phyloP scores from a whole-genome alignment of 2,888 invertebrate genomes.

The Timema podura region DNA sequence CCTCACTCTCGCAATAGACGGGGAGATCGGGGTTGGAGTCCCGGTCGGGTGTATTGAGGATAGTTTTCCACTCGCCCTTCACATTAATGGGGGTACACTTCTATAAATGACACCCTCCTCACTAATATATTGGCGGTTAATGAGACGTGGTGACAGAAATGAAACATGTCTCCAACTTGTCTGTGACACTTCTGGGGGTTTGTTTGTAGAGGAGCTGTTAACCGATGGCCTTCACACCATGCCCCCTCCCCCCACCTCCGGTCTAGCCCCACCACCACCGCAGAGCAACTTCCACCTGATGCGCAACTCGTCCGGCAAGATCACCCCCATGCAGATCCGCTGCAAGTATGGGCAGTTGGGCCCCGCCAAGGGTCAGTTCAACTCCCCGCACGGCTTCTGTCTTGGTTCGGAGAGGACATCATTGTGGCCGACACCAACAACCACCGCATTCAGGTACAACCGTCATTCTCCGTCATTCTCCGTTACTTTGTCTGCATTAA shows the following conservation, averaged over 20 bases:
- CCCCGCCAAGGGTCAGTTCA: constrained; percentile 89
- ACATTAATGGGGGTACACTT: no score
- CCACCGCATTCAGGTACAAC: constrained; percentile 80
- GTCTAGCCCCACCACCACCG: neutral
- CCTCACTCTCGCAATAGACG: no score
- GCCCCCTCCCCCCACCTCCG: constrained; percentile 27
- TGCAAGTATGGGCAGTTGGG: constrained; percentile 94
- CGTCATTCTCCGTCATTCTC: neutral
- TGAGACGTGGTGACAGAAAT: no score
- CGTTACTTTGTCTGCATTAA: no score
- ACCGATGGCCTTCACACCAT: constrained; percentile 44
- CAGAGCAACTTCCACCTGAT: constrained; percentile 27
- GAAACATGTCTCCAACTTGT: no score
- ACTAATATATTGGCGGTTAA: no score
- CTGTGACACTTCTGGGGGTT: neutral
- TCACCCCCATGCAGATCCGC: constrained; percentile 81
- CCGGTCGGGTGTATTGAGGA: no score
- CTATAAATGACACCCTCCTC: no score
- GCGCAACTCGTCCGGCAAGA: constrained; percentile 47
- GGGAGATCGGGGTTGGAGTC: no score
- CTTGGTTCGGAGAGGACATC: constrained; percentile 93
- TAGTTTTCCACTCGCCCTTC: no score
- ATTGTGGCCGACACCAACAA: constrained; percentile 98
- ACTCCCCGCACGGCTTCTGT: constrained; percentile 96
- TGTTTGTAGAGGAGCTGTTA: constrained; percentile 41